Evolutionary conservation across 37 sponge, comb jelly and placozoan species (phyloP).

Genomic region (Eunapius fragilis): DNA sequence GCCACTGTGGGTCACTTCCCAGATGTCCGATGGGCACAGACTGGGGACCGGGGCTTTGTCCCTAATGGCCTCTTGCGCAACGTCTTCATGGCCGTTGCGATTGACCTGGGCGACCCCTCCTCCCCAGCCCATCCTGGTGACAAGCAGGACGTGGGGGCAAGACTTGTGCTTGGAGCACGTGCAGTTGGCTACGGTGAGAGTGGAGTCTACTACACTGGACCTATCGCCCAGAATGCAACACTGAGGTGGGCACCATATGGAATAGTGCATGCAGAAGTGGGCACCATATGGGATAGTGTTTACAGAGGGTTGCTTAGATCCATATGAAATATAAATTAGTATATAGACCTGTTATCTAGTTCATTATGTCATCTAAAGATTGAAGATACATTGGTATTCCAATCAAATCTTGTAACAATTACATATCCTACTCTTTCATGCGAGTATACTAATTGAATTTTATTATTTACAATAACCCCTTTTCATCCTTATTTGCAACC

Average conservation of each 20-base stretch:
- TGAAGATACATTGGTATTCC: no score
- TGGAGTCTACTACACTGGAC: slow-evolving; percentile 40
- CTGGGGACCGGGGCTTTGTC: slow-evolving; percentile 51
- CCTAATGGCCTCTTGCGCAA: slow-evolving; percentile 49
- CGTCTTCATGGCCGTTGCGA: slow-evolving; percentile 84
- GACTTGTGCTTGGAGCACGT: slow-evolving; percentile 35
- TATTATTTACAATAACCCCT: neutral
- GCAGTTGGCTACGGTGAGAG: slow-evolving; percentile 43
- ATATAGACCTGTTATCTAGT: no score
- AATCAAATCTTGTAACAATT: no score
- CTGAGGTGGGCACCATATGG: slow-evolving; percentile 18
- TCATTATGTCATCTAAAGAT: no score
- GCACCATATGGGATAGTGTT: neutral
- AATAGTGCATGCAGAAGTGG: neutral
- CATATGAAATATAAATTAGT: no score
- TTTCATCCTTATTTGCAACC: neutral
- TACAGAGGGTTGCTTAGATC: no score
- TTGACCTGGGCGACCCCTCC: slow-evolving; percentile 76
- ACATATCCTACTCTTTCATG: no score
- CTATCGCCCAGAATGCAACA: slow-evolving; percentile 29
- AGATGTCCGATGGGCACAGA: slow-evolving; percentile 66
- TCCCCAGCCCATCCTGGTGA: slow-evolving; percentile 77
- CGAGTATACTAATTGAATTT: no score
- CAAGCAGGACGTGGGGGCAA: slow-evolving; percentile 59
- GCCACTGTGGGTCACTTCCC: slow-evolving; percentile 46